phyloP scores from a whole-genome alignment of 2,888 invertebrate genomes.

The Tanytarsus gracilentus region DNA sequence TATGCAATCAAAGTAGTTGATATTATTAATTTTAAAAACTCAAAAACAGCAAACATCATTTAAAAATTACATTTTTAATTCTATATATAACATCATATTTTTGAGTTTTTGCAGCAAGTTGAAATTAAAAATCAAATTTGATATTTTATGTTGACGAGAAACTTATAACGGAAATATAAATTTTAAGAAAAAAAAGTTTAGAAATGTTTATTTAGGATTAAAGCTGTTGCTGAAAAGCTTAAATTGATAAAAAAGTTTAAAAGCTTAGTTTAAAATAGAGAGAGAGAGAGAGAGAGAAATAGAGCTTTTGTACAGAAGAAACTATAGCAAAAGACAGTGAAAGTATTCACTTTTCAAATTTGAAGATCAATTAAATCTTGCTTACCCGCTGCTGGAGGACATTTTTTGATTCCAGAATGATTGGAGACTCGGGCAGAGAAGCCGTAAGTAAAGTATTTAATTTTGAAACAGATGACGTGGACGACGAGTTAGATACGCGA shows the following conservation, averaged over 20 bases:
- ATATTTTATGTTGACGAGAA: not conserved
- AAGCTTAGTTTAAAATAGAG: not conserved
- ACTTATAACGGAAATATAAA: not conserved
- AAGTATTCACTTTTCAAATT: too few relatives aligned
- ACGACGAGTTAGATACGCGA: too few relatives aligned
- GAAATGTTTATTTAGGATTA: not conserved
- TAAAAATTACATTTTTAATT: too few relatives aligned
- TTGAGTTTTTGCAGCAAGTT: too few relatives aligned
- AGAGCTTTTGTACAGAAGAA: not conserved
- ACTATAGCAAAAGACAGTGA: too few relatives aligned
- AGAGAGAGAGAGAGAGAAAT: not conserved
- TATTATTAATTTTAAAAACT: not conserved
- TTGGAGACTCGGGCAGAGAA: constrained; percentile 34
- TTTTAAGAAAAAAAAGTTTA: not conserved
- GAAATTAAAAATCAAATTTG: constrained; percentile 12
- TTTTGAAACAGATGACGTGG: constrained; percentile 43
- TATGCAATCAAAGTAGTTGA: not conserved
- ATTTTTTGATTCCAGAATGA: constrained; percentile 49
- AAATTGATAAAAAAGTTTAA: not conserved
- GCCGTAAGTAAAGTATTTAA: constrained; percentile 12
- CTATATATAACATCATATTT: too few relatives aligned
- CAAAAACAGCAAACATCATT: not conserved
- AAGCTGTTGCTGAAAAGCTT: not conserved
- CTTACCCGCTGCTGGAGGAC: constrained; percentile 85
- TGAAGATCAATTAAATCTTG: constrained; percentile 38